Conservation (phyloP, 2,113 vertebrate species). For the Eurypyga helias region DNA sequence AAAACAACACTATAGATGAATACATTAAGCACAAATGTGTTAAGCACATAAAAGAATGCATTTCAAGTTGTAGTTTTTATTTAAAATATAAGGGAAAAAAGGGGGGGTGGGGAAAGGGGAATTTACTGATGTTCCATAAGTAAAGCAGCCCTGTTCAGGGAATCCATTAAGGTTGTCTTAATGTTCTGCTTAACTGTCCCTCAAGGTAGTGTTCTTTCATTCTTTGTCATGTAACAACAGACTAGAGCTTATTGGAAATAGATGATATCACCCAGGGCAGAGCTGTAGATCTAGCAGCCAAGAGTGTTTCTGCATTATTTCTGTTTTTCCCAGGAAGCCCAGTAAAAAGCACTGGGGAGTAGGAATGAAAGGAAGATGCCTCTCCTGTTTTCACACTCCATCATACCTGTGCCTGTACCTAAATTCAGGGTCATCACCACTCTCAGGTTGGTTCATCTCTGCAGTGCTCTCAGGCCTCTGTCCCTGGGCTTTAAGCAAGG, state of each 20-base stretch:
- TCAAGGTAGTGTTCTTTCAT: background rate
- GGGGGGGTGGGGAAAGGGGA: background rate
- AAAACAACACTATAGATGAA: background rate
- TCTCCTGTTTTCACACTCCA: background rate
- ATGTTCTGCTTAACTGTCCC: background rate
- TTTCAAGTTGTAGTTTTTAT: background rate
- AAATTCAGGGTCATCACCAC: background rate
- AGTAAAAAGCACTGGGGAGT: background rate
- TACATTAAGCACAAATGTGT: background rate
- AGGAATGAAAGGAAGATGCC: background rate
- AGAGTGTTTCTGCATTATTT: background rate
- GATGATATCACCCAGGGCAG: background rate
- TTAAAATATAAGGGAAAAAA: background rate
- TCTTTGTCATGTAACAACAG: background rate
- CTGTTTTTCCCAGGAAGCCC: accelerated
- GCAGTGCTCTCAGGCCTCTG: background rate
- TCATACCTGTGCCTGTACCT: background rate
- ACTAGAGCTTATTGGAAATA: background rate
- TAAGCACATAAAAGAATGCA: background rate
- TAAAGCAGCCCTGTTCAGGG: background rate
- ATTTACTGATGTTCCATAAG: background rate
- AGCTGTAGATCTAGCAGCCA: background rate
- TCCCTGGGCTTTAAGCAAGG: background rate
- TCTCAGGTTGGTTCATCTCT: background rate
- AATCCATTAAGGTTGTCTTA: background rate